Conservation (phyloP, 2,113 vertebrate genomes). For the Myrmophylax atrothorax region DNA sequence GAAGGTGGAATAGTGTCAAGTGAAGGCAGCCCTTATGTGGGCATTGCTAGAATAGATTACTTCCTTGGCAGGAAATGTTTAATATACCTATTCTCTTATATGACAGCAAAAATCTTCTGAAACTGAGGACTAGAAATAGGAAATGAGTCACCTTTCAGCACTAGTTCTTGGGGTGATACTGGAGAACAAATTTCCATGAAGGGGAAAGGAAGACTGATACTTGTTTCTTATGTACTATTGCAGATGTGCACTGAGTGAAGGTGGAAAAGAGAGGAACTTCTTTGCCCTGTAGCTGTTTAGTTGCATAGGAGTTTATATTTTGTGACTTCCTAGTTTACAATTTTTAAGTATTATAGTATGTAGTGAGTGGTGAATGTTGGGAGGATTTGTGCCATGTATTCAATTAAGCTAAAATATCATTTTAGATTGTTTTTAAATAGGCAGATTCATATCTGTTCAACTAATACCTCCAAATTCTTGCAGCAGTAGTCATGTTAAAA, state of each 20-base stretch:
- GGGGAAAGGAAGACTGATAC: not conserved
- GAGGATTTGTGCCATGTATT: not conserved
- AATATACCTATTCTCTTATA: not conserved
- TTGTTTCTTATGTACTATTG: not conserved
- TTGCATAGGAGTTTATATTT: not conserved
- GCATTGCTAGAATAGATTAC: not conserved
- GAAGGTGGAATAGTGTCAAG: not conserved
- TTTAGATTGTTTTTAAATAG: not conserved
- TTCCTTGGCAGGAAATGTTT: not conserved
- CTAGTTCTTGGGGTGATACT: not conserved
- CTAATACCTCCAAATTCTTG: not conserved
- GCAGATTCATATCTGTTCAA: not conserved
- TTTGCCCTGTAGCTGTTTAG: not conserved
- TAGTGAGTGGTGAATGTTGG: not conserved
- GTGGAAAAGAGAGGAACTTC: not conserved
- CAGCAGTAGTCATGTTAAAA: not conserved
- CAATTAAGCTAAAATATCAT: not conserved
- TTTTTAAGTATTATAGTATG: not conserved
- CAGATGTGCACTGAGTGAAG: not conserved
- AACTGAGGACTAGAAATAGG: not conserved
- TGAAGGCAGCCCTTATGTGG: not conserved
- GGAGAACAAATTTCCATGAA: not conserved
- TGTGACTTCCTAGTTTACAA: not conserved
- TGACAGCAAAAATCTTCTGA: not conserved
- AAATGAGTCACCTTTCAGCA: not conserved